These are phyloP conservation scores for Clavelina lepadiformis DNA, from an alignment of 23 tunicate genomes.

Conservation along the genomic window DNA sequence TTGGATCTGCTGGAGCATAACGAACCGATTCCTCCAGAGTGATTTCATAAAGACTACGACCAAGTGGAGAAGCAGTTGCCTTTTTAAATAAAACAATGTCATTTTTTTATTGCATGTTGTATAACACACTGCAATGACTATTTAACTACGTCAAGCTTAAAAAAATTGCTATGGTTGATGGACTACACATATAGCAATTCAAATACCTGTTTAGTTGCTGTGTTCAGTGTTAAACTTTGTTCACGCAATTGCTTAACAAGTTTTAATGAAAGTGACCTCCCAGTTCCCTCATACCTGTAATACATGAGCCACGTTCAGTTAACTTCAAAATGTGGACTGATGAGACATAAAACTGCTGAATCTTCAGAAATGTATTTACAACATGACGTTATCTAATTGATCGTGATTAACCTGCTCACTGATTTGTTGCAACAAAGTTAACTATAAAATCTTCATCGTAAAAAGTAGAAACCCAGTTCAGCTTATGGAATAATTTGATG, in stretches of 20 bases:
- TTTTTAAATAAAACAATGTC: neutral
- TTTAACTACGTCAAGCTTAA: neutral
- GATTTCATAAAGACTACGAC: constrained; percentile 65
- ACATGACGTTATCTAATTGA: too few relatives aligned
- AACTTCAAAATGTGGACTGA: too few relatives aligned
- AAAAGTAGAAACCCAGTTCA: too few relatives aligned
- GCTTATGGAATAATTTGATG: too few relatives aligned
- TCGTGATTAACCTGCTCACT: too few relatives aligned
- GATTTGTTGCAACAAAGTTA: too few relatives aligned
- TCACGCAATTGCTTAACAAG: constrained; percentile 72
- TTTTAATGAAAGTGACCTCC: constrained; percentile 81
- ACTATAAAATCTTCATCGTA: too few relatives aligned
- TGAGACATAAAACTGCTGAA: too few relatives aligned
- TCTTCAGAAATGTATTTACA: too few relatives aligned
- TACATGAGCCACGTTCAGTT: too few relatives aligned
- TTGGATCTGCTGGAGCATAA: constrained; percentile 89
- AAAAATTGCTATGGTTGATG: neutral
- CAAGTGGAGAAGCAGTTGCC: constrained; percentile 48
- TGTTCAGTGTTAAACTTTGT: constrained; percentile 40
- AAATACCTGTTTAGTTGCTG: constrained; percentile 40
- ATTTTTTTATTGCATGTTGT: neutral
- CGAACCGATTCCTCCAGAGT: constrained; percentile 90
- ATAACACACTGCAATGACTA: neutral
- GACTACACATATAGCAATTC: neutral
- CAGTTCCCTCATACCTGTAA: constrained; percentile 94